Percentiles rank a stretch among this genome's conserved stretches.
Evolutionary conservation across 2,113 vertebrate species (phyloP).

Genomic region (Poeciliopsis turrubarensis): DNA sequence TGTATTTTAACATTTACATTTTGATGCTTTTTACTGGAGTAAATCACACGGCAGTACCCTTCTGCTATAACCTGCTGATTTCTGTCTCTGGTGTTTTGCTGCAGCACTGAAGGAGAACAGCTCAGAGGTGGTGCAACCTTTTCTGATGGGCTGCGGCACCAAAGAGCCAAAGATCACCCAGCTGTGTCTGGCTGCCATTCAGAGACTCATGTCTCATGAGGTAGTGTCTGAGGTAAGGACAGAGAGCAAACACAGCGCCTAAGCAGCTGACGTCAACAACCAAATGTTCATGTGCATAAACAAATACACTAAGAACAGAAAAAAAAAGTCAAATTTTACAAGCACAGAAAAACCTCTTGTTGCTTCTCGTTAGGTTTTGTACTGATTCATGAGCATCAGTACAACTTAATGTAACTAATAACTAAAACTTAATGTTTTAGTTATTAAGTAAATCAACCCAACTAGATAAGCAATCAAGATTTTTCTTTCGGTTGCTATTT

Average conservation of each 20-base stretch:
- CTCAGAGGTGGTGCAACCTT: constrained; percentile 97
- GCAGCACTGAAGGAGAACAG: constrained; percentile 97
- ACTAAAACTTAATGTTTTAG: too few species aligned
- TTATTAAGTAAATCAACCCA: neutral
- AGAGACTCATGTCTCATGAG: constrained; percentile 98
- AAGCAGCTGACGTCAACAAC: neutral
- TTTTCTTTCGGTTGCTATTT: neutral
- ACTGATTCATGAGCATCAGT: neutral
- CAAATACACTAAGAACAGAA: neutral
- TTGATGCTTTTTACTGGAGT: neutral
- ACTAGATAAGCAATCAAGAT: too few species aligned
- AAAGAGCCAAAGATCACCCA: constrained; percentile 99
- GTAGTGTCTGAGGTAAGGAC: constrained; percentile 95
- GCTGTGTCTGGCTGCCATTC: constrained; percentile 95
- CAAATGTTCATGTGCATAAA: neutral
- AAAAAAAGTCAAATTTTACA: too few species aligned
- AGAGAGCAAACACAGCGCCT: neutral
- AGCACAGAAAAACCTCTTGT: neutral
- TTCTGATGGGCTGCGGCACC: constrained; percentile 98
- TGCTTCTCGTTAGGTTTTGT: neutral
- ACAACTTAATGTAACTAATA: too few species aligned
- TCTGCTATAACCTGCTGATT: neutral
- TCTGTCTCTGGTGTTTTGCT: constrained; percentile 11
- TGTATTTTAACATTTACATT: neutral
- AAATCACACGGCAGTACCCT: neutral